Conservation (phyloP, 1,140 invertebrate species). For the Aleiodes sp. region DNA sequence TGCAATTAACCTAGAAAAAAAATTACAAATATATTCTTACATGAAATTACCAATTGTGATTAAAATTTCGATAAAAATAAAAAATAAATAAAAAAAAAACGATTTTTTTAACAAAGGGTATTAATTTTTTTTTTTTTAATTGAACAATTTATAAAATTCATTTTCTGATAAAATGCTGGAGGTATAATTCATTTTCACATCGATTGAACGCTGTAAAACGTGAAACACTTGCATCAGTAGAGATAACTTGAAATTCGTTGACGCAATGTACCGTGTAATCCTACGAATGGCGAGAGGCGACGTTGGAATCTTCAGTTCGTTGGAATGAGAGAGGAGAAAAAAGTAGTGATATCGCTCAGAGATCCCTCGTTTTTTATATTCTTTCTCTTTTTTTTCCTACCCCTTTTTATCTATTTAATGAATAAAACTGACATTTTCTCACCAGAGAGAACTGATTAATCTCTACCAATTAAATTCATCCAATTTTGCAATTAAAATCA, state of each 20-base stretch:
- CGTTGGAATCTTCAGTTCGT: background rate
- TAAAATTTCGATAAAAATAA: no score
- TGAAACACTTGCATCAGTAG: conserved; percentile 5
- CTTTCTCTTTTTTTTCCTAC: background rate
- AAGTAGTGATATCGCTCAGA: background rate
- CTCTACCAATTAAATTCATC: background rate
- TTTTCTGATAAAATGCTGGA: no score
- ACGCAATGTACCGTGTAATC: conserved; percentile 29
- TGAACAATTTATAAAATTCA: no score
- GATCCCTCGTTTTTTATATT: background rate
- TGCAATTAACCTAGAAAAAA: no score
- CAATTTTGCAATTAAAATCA: background rate
- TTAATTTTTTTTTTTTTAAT: background rate
- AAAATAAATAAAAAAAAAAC: no score
- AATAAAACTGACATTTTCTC: background rate
- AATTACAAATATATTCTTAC: no score
- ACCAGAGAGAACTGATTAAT: background rate
- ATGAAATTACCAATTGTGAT: no score
- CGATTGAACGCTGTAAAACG: background rate
- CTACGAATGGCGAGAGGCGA: background rate
- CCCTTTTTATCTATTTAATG: background rate
- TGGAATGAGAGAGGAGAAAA: conserved; percentile 15
- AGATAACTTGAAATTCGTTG: conserved; percentile 20
- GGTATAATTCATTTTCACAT: background rate
- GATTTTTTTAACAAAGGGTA: no score